Base-by-base conservation (phyloP, 2,888 invertebrate species). In the Pelosia muscerda region DNA sequence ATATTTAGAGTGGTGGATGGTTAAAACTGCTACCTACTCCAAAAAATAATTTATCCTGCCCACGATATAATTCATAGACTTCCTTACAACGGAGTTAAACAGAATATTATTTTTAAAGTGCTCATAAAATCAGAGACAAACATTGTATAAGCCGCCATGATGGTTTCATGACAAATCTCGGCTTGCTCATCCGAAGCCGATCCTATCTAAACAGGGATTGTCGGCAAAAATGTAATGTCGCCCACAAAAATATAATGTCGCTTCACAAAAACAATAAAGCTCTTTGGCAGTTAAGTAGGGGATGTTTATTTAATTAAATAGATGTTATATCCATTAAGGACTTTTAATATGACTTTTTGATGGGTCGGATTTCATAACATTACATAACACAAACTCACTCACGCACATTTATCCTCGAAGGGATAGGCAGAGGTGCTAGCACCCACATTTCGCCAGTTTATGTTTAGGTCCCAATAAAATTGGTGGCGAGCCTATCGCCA, bases 91-190 rank as follows among this genome's bases (percentile, higher is more conserved):
- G 49, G 19, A n/a, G 2, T 49, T 2, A n/a, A 49, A 49, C 8
- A 49, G n/a, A 49, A 49, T 9, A 49, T 49, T 49, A 49, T 49
- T 49, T 49, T 19, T 8, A 49, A 42, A n/a, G 49, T 19, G 49
- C n/a, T n/a, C 49, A 49, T 49, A n/a, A 49, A 49, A 49, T 49
- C n/a, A 49, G 49, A 49, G 19, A n/a, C 49, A 49, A 49, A 49
- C n/a, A 49, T 49, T n/a, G 9, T 49, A n/a, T 49, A 49, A 49
- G 49, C 49, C 49, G 49, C 8, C n/a, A 49, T 49, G n/a, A 49
- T 49, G 49, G 19, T 49, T 49, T 49, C 49, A 49, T 49, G 49
- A 49, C 49, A 49, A 49, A 49, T n/a, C 49, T 49, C 49, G n/a
- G 19, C 49, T 49, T 49, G 49, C n/a, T 49, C 49, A n/a, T 49